Conservation (phyloP, 2,797 vertebrate species). For the Monodelphis domestica region DNA sequence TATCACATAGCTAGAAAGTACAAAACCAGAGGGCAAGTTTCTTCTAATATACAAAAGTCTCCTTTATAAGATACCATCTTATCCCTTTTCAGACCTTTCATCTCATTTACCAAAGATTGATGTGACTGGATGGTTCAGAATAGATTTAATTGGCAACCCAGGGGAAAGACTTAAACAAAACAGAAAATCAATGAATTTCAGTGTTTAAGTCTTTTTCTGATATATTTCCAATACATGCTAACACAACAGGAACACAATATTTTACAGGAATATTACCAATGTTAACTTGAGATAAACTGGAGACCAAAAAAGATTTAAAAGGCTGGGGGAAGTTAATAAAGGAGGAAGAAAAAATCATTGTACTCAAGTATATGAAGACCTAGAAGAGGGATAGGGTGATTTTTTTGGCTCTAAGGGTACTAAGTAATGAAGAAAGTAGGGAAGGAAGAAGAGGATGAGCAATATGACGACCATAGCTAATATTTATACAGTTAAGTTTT, state of each 20-base stretch:
- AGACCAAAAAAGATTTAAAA: not conserved
- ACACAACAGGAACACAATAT: not conserved
- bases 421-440: not conserved
- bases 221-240: not conserved
- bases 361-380: not conserved
- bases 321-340: not conserved
- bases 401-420: not conserved
- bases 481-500: not conserved
- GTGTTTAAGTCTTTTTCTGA: not conserved
- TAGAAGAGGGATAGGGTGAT: not conserved
- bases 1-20: not conserved
- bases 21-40: not conserved
- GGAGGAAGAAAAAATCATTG: not conserved
- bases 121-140: not conserved
- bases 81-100: not conserved
- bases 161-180: not conserved
- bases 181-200: not conserved
- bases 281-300: not conserved
- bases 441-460: not conserved
- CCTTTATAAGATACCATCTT: not conserved
- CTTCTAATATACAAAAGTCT: too few relatives aligned
- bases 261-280: not conserved
- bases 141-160: not conserved
- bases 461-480: not conserved
- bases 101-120: not conserved